phyloP scores from a whole-genome alignment of 30 jellyfish, hydroid and myxozoan species.

The Rhopilema esculentum region DNA sequence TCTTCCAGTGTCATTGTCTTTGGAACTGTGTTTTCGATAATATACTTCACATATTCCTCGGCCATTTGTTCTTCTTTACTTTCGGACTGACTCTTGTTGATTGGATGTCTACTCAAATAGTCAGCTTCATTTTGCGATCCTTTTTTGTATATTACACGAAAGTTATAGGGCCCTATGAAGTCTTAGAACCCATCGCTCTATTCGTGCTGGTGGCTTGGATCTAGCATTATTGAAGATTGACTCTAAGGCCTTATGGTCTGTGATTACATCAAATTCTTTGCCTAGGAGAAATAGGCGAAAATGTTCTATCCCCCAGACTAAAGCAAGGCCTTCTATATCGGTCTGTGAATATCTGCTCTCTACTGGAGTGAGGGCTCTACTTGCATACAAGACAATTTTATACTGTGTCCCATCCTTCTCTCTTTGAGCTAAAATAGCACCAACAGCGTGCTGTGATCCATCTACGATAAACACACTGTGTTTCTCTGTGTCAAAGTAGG shows the following conservation, averaged over 20 bases:
- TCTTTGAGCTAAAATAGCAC: slow-evolving; percentile 5
- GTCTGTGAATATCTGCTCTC: slow-evolving; percentile 9
- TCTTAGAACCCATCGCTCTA: slow-evolving; percentile 11
- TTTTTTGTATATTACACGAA: slow-evolving; percentile 27
- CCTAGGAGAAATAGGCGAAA: slow-evolving; percentile 5
- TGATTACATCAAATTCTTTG: slow-evolving; percentile 13
- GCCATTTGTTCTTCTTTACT: slow-evolving; percentile 15
- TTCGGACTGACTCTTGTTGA: not conserved
- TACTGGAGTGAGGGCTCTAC: slow-evolving; percentile 18
- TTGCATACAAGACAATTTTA: slow-evolving; percentile 8
- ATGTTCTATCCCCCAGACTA: slow-evolving; percentile 40
- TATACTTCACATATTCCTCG: slow-evolving; percentile 26
- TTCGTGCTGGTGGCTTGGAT: slow-evolving; percentile 23
- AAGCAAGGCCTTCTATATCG: slow-evolving; percentile 38
- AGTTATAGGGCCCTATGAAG: slow-evolving; percentile 31
- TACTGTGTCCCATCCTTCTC: not conserved
- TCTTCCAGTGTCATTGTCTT: slow-evolving; percentile 29
- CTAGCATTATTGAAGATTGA: slow-evolving; percentile 17
- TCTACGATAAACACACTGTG: slow-evolving; percentile 20
- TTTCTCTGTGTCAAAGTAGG: slow-evolving; percentile 22
- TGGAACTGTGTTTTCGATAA: slow-evolving; percentile 10
- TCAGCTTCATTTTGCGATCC: slow-evolving; percentile 38
- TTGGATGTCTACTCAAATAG: slow-evolving; percentile 36
- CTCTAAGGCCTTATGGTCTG: slow-evolving; percentile 41
- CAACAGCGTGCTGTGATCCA: not conserved